phyloP scores from a whole-genome alignment of 2,113 vertebrate genomes.

The Hiodon tergisus region DNA sequence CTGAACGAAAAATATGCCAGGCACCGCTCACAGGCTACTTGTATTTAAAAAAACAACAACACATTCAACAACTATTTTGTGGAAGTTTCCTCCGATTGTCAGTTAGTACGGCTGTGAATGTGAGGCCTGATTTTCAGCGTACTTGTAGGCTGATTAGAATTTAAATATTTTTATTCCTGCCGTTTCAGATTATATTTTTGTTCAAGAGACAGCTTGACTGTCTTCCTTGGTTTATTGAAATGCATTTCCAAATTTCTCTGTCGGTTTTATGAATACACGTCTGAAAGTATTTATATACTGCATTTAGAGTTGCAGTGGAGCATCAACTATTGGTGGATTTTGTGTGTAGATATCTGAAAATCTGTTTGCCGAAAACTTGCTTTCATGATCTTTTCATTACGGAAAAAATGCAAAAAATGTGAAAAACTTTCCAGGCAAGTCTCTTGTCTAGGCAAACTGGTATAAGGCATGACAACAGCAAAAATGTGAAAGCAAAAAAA shows the following conservation, averaged over 20 bases:
- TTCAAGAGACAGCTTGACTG: background rate
- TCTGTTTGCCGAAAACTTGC: no score
- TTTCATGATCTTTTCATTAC: background rate
- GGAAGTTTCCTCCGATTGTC: no score
- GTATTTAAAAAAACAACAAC: background rate
- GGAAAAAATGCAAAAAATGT: background rate
- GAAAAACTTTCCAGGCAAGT: no score
- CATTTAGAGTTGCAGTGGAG: background rate
- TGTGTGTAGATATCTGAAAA: no score
- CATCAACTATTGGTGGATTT: no score
- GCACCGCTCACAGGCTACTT: background rate
- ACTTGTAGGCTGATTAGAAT: background rate
- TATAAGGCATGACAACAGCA: no score
- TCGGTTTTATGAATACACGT: background rate
- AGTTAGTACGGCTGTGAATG: no score
- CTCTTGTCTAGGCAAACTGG: no score
- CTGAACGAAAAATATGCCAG: background rate
- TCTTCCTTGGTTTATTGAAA: no score
- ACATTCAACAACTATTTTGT: no score
- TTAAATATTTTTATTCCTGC: no score
- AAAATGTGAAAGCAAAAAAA: background rate
- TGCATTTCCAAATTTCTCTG: background rate
- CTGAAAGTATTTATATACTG: no score
- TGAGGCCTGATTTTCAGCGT: background rate
- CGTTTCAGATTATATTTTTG: background rate